Conservation (phyloP, 2,797 vertebrate genomes). For the Sebastiscus tertius region DNA sequence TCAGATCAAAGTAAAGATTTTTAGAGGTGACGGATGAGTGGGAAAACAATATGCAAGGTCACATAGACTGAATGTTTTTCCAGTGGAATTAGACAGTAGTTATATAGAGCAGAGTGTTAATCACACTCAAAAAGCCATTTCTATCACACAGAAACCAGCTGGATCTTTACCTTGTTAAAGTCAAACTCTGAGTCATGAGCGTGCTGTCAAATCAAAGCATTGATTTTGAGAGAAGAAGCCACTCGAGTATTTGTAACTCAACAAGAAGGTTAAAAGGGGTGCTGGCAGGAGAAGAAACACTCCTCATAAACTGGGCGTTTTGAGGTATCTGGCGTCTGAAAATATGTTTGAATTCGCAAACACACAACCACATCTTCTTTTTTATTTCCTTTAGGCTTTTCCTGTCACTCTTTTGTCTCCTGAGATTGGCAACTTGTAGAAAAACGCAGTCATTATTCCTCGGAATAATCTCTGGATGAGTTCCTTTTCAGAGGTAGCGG, state of each 20-base stretch:
- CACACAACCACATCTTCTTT: not conserved
- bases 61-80: slow-evolving; percentile 6
- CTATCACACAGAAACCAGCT: slow-evolving; percentile 2
- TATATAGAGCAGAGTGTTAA: not conserved
- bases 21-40: not conserved
- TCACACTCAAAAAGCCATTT: not conserved
- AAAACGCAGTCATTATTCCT: slow-evolving; percentile 32
- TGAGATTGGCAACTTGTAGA: slow-evolving; percentile 41
- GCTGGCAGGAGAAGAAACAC: not conserved
- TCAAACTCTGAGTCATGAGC: not conserved
- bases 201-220: slow-evolving; percentile 30
- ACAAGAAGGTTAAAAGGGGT: not conserved
- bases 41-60: not conserved
- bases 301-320: not conserved
- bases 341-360: slow-evolving; percentile 11
- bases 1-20: not conserved
- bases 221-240: slow-evolving; percentile 10
- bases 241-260: slow-evolving; percentile 1
- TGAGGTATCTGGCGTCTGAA: not conserved
- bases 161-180: slow-evolving; percentile 8
- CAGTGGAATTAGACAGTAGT: not conserved
- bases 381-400: not conserved
- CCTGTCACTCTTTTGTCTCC: slow-evolving; percentile 15
- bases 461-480: slow-evolving; percentile 42
- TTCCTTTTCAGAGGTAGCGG: slow-evolving; percentile 37